Percentiles rank a stretch among this genome's conserved stretches.
Conservation (phyloP, 2,797 vertebrate genomes). For the Esox lucius region DNA sequence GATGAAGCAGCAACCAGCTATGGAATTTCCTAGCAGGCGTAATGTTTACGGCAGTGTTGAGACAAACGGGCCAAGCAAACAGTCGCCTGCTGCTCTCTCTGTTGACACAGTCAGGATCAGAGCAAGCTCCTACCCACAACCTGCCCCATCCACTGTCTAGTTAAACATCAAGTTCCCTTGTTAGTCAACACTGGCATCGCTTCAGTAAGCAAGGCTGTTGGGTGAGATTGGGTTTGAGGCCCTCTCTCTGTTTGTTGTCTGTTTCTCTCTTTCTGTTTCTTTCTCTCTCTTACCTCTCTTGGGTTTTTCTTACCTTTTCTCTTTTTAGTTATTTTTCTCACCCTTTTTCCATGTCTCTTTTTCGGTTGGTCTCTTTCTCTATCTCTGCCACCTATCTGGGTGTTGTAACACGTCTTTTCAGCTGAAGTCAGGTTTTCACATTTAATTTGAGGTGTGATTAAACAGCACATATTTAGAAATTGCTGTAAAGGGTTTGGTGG, state of each 20-base stretch:
- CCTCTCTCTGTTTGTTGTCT: neutral
- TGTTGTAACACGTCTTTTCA: conserved; percentile 71
- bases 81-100: neutral
- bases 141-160: neutral
- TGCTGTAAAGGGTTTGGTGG: conserved; percentile 51
- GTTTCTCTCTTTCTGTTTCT: neutral
- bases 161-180: conserved; percentile 13
- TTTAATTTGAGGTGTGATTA: conserved; percentile 74
- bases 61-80: conserved; percentile 18
- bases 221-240: conserved; percentile 10
- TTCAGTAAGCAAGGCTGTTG: conserved; percentile 26
- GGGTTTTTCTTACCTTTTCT: neutral
- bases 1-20: conserved; percentile 13
- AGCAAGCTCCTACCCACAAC: conserved; percentile 33
- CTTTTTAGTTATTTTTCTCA: neutral
- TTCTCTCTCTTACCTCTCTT: no score
- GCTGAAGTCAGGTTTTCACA: conserved; percentile 65
- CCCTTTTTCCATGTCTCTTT: neutral
- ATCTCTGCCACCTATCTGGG: conserved; percentile 52
- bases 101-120: conserved; percentile 26
- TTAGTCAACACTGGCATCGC: conserved; percentile 30
- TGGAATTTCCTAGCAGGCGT: conserved; percentile 17
- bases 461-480: conserved; percentile 73
- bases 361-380: neutral
- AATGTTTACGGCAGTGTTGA: conserved; percentile 28